A percentile compares a stretch with the other conserved stretches of the same genome.
These are phyloP conservation scores for Brachyhypopomus occidentalis DNA, from an alignment of 2,113 vertebrate genomes.

Conservation along the genomic window DNA sequence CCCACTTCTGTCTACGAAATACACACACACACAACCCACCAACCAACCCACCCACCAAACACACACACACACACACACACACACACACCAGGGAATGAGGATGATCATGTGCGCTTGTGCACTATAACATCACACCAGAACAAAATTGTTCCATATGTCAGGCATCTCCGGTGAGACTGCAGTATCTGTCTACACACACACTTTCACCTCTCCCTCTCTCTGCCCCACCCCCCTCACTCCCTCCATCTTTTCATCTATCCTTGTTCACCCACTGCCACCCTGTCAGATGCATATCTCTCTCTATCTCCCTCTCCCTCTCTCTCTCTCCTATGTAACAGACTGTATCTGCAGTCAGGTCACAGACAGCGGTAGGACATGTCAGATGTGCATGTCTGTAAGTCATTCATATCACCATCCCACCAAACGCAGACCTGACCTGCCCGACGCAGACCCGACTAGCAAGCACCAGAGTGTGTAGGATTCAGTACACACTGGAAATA, in stretches of 20 bases:
- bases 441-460: no score
- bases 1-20: no score
- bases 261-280: constrained; percentile 25
- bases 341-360: constrained; percentile 49
- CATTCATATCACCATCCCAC: constrained; percentile 44
- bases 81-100: background rate
- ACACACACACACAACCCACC: background rate
- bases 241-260: constrained; percentile 27
- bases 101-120: constrained; percentile 28
- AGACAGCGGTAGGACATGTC: constrained; percentile 48
- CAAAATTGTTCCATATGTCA: constrained; percentile 80
- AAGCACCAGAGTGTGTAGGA: background rate
- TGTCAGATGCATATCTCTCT: constrained; percentile 25
- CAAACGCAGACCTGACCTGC: constrained; percentile 16
- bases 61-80: constrained; percentile 4
- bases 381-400: constrained; percentile 37
- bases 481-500: background rate
- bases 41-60: constrained; percentile 13
- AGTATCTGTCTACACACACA: constrained; percentile 63
- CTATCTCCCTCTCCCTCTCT: constrained; percentile 10
- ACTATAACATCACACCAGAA: constrained; percentile 52
- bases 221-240: constrained; percentile 10
- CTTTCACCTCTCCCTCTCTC: constrained; percentile 3
- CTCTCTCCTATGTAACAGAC: constrained; percentile 37
- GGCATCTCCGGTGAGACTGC: constrained; percentile 70